Evolutionary conservation across 2,113 vertebrate genomes (phyloP), one percentile per base, ranked within the genome.

Genomic region (Paralichthys olivaceus): DNA sequence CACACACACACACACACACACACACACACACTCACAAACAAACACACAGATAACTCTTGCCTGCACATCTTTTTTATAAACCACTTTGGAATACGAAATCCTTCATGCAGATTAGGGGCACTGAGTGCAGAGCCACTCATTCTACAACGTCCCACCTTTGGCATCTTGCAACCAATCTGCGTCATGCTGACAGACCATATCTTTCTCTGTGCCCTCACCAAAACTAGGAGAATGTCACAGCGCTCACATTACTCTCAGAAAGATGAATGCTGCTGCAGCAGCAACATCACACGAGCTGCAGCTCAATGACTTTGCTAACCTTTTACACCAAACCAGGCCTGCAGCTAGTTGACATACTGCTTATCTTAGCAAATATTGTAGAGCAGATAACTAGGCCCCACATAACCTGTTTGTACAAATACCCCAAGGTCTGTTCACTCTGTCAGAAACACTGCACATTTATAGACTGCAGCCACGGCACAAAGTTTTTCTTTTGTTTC

Each of bases 331-430:
- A 77, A 80, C 66, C 72, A 83, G 73, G 77, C 86, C 78, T 69
- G 71, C 79, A 86, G 87, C 84, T 72, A 84, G 76, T 80, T 65
- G 34, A 77, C 69, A 79, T 45, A 82, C 32, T 83, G 86, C 90
- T 92, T 91, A 92, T 93, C 93, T 92, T 72, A 53, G 87, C 81
- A 90, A 90, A 90, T 87, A 89, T 47, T 82, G 68, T 34, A 4
- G 20, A 29, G 40, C 58, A 70, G 88, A 90, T 91, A 87, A 87
- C 87, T 40, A 82, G 56, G 55, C 53, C 69, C 84, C 81, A 85
- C 81, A 79, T 81, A 83, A 88, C 77, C 83, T 86, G 76, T 92
- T 90, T 89, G 90, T 69, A 77, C 77, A 84, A 64, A 84, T 29
- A 37, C 19, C 77, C 83, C 54, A 69, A 87, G 77, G 87, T 86